These are phyloP conservation scores for Alligator sinensis DNA, from an alignment of 2,113 vertebrate genomes.

Conservation along the genomic window DNA sequence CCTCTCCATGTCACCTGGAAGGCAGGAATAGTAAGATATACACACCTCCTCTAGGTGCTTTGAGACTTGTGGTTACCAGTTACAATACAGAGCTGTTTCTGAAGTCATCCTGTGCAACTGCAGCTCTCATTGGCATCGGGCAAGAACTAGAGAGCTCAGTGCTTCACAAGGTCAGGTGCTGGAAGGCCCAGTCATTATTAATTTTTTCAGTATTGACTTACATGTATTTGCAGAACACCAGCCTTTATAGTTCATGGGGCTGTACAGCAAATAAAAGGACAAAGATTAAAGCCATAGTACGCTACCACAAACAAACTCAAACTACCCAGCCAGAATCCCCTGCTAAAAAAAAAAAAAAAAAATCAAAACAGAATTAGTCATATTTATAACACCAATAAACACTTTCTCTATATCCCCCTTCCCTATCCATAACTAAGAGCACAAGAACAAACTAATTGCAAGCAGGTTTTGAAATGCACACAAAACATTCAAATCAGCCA, in stretches of 20 bases:
- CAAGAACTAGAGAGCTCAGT: not conserved
- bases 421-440: not conserved
- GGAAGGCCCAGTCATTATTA: not conserved
- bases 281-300: accelerated
- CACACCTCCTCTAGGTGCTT: not conserved
- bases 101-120: not conserved
- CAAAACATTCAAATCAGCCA: not conserved
- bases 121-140: not conserved
- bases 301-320: not conserved
- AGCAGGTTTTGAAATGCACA: not conserved
- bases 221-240: not conserved
- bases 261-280: not conserved
- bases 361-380: not conserved
- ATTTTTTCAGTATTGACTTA: not conserved
- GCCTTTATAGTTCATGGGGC: not conserved
- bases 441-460: not conserved
- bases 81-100: not conserved
- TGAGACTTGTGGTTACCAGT: not conserved
- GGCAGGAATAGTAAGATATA: too few relatives aligned
- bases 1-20: not conserved
- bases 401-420: not conserved
- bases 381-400: not conserved
- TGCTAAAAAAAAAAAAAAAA: not conserved
- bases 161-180: not conserved
- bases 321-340: not conserved